phyloP scores from a whole-genome alignment of 2,113 vertebrate genomes.

The Mugil cephalus region DNA sequence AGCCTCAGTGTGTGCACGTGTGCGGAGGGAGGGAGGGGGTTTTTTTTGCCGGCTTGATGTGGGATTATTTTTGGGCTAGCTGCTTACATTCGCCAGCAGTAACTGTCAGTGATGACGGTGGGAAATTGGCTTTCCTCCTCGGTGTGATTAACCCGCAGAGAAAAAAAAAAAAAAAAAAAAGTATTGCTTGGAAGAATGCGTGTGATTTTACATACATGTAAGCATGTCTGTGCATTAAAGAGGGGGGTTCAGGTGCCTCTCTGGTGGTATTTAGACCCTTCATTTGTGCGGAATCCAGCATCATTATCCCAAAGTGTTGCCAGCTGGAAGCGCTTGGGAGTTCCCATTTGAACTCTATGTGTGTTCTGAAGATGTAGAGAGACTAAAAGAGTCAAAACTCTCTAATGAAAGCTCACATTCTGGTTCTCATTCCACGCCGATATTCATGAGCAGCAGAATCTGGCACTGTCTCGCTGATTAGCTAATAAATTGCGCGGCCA shows the following conservation, averaged over 20 bases:
- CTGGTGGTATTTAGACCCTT: constrained; percentile 80
- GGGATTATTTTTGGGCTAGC: constrained; percentile 58
- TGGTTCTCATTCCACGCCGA: constrained; percentile 72
- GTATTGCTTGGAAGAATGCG: constrained; percentile 26
- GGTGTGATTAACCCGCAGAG: constrained; percentile 54
- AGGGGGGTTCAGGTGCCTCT: constrained; percentile 79
- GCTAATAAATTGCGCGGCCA: constrained; percentile 67
- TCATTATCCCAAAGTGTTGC: constrained; percentile 84
- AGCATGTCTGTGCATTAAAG: constrained; percentile 64
- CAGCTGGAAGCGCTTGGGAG: constrained; percentile 83
- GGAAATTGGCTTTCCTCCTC: constrained; percentile 57
- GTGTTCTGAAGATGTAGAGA: constrained; percentile 77
- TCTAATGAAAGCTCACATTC: constrained; percentile 69
- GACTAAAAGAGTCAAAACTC: constrained; percentile 51
- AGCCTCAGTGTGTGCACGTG: constrained; percentile 42
- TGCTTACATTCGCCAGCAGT: constrained; percentile 55
- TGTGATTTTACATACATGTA: constrained; percentile 56
- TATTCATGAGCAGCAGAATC: constrained; percentile 73
- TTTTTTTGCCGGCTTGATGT: constrained; percentile 54
- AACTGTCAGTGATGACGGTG: constrained; percentile 48
- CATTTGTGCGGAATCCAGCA: constrained; percentile 84
- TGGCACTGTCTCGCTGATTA: constrained; percentile 72
- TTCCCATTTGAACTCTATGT: constrained; percentile 82
- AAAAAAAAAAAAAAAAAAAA: constrained; percentile 39
- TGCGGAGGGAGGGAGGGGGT: constrained; percentile 12